Conservation (phyloP, 2,888 invertebrate genomes). For the Drosophila quinaria region DNA sequence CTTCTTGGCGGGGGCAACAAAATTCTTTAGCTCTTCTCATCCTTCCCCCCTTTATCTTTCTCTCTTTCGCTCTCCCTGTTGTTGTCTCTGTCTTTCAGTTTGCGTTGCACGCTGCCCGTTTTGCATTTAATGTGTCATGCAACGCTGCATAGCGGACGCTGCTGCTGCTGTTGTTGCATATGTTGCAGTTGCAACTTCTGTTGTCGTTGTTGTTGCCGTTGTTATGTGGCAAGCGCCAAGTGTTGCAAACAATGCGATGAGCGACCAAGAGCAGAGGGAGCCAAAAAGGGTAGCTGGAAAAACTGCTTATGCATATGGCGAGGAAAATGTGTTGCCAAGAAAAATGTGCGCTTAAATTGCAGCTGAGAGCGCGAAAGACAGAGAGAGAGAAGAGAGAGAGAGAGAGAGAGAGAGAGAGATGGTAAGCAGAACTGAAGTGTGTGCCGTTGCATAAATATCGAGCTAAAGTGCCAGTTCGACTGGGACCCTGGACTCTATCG, state of each 20-base stretch:
- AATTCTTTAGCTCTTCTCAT: conserved; percentile 37
- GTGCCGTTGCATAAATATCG: conserved; percentile 81
- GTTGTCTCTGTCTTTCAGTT: conserved; percentile 19
- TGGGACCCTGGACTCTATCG: conserved; percentile 4
- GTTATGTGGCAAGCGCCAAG: conserved; percentile 83
- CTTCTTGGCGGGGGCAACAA: conserved; percentile 59
- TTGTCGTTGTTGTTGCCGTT: conserved; percentile 57
- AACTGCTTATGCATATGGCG: conserved; percentile 75
- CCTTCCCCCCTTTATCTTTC: neutral
- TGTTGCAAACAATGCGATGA: conserved; percentile 76
- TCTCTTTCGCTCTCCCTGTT: neutral
- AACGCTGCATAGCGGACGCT: conserved; percentile 74
- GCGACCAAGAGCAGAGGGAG: conserved; percentile 39
- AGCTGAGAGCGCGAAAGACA: conserved; percentile 30
- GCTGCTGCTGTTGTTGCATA: conserved; percentile 63
- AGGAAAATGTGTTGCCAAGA: conserved; percentile 81
- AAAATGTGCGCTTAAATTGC: conserved; percentile 81
- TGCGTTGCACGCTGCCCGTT: conserved; percentile 61
- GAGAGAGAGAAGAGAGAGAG: neutral
- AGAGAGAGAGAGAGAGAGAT: conserved; percentile 16
- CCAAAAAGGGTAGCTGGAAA: conserved; percentile 70
- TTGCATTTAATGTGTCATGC: conserved; percentile 81
- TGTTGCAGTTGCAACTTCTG: conserved; percentile 78
- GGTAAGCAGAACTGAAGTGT: conserved; percentile 65
- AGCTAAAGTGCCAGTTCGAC: conserved; percentile 72